Conservation (phyloP, 2,888 invertebrate species). For the Galerucella nymphaeae region DNA sequence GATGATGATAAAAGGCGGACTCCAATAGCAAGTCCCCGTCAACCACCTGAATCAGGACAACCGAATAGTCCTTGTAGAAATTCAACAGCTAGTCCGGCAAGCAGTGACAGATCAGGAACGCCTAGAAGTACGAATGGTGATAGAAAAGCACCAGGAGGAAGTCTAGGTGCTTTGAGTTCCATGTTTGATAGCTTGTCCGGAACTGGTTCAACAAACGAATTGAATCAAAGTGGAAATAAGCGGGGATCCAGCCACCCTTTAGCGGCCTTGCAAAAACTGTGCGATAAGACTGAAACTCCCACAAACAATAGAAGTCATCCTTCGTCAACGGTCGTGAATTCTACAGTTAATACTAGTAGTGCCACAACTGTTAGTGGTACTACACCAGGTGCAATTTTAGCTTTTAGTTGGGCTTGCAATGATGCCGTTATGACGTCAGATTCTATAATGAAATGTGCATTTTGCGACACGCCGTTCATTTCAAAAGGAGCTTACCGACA, state of each 20-base stretch:
- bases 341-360: slow-evolving; percentile 59
- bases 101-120: slow-evolving; percentile 81
- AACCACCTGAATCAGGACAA: slow-evolving; percentile 59
- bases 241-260: slow-evolving; percentile 87
- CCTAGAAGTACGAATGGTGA: slow-evolving; percentile 75
- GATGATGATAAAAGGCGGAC: slow-evolving; percentile 61
- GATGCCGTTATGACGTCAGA: slow-evolving; percentile 89
- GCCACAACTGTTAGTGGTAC: slow-evolving; percentile 66
- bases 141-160: slow-evolving; percentile 72
- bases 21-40: slow-evolving; percentile 61
- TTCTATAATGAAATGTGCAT: slow-evolving; percentile 93
- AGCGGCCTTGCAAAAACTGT: slow-evolving; percentile 93
- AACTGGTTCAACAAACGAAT: slow-evolving; percentile 59
- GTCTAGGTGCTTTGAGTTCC: slow-evolving; percentile 85
- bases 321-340: slow-evolving; percentile 59
- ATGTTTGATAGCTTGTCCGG: slow-evolving; percentile 90
- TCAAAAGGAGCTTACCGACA: slow-evolving; percentile 97
- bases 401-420: slow-evolving; percentile 95
- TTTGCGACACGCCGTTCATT: slow-evolving; percentile 95
- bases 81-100: slow-evolving; percentile 77
- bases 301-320: slow-evolving; percentile 64
- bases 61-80: slow-evolving; percentile 73
- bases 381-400: slow-evolving; percentile 84
- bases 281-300: slow-evolving; percentile 92
- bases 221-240: slow-evolving; percentile 69